Percentiles rank a stretch among this genome's conserved stretches.
These are phyloP conservation scores for Symphodus melops DNA, from an alignment of 2,113 vertebrate genomes.

Conservation along the genomic window DNA sequence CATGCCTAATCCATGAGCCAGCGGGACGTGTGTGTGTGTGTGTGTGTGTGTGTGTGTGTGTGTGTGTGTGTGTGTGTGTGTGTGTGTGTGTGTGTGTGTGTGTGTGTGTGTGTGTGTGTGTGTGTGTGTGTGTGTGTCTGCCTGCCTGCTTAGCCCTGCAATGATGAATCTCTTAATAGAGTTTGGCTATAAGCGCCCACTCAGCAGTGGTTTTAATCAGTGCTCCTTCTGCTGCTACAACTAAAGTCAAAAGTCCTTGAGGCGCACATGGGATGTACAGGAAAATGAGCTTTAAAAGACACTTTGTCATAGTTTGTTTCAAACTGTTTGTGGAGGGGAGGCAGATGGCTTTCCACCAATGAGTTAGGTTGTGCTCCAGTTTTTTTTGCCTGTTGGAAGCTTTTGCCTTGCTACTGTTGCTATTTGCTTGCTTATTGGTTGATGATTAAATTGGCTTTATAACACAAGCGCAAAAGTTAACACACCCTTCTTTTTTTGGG, in stretches of 20 bases:
- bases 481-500: no score
- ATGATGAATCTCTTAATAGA: constrained; percentile 62
- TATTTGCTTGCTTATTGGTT: no score
- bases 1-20: constrained; percentile 49
- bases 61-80: constrained; percentile 19
- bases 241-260: constrained; percentile 41
- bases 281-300: no score
- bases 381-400: no score
- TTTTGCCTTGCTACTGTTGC: no score
- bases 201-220: constrained; percentile 70
- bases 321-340: neutral
- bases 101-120: constrained; percentile 3
- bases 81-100: constrained; percentile 18
- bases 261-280: neutral
- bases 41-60: constrained; percentile 17
- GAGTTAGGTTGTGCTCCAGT: no score
- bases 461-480: no score
- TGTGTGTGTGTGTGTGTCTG: constrained; percentile 16
- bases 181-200: constrained; percentile 53
- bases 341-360: neutral
- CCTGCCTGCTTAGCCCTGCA: constrained; percentile 46
- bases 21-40: constrained; percentile 35
- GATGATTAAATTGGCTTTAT: no score
- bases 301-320: neutral
- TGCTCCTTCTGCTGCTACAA: constrained; percentile 46